Percentiles rank a stretch among this genome's conserved stretches.
These are phyloP conservation scores for Clamator glandarius DNA, from an alignment of 2,797 vertebrate genomes.

Conservation along the genomic window DNA sequence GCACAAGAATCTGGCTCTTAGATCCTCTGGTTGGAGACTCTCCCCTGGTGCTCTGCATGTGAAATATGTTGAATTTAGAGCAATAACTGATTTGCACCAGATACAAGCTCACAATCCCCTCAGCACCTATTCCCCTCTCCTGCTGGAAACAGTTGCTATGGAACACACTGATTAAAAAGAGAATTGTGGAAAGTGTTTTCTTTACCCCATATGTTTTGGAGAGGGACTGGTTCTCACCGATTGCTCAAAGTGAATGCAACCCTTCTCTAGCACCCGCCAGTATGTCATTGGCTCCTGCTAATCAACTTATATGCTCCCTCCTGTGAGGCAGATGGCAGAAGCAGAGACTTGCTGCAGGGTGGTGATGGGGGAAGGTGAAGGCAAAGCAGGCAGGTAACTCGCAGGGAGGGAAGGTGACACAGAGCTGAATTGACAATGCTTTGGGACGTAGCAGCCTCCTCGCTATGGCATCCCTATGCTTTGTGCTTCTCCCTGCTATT, in stretches of 20 bases:
- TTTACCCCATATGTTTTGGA: background rate
- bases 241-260: background rate
- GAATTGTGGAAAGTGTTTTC: background rate
- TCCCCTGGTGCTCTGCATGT: fast-evolving
- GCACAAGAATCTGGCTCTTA: background rate
- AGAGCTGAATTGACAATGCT: background rate
- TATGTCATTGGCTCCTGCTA: background rate
- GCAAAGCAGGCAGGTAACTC: background rate
- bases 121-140: background rate
- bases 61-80: background rate
- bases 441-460: background rate
- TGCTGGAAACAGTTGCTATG: background rate
- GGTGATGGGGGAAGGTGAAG: background rate
- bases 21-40: background rate
- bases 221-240: background rate
- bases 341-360: background rate
- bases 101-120: background rate
- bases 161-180: background rate
- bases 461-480: background rate
- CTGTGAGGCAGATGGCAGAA: background rate
- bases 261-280: background rate
- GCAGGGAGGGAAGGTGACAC: background rate
- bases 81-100: background rate
- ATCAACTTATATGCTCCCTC: background rate
- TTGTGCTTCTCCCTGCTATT: background rate